phyloP scores from a whole-genome alignment of 2,888 invertebrate genomes.

The Drosophila siamana region DNA sequence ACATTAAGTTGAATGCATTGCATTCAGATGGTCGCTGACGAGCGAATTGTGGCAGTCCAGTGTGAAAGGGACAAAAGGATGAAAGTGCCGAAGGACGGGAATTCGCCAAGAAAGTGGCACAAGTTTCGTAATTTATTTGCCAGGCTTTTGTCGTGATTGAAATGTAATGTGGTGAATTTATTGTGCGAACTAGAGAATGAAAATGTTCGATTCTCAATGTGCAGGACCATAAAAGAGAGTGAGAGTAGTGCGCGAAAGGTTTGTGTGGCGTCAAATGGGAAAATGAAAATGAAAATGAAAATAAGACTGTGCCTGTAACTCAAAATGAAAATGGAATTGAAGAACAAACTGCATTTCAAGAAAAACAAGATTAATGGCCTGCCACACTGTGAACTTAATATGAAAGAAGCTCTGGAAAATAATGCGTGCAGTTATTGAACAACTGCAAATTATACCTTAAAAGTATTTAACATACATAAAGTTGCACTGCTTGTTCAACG shows the following conservation, averaged over 20 bases:
- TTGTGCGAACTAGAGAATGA: constrained; percentile 41
- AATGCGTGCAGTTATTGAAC: not conserved
- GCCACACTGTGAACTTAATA: not conserved
- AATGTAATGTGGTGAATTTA: constrained; percentile 62
- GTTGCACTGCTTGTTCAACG: not conserved
- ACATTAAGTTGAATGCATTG: constrained; percentile 21
- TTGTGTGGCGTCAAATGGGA: constrained; percentile 10
- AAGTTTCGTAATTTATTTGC: constrained; percentile 69
- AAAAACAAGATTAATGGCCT: constrained; percentile 1
- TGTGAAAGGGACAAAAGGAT: not conserved
- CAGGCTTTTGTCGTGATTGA: constrained; percentile 67
- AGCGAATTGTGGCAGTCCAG: constrained; percentile 13
- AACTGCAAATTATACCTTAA: not conserved
- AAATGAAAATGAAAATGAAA: constrained; percentile 22
- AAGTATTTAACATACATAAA: not conserved
- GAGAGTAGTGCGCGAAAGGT: constrained; percentile 2
- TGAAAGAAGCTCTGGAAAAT: not conserved
- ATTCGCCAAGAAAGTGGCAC: constrained; percentile 23
- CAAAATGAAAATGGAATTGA: constrained; percentile 32
- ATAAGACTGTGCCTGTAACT: no score
- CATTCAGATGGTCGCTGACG: constrained; percentile 49
- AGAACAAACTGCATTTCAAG: constrained; percentile 25
- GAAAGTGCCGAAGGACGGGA: not conserved
- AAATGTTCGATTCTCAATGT: constrained; percentile 21
- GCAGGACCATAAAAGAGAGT: constrained; percentile 10